phyloP scores from a whole-genome alignment of 2,888 invertebrate species.

The Folsomia candida region DNA sequence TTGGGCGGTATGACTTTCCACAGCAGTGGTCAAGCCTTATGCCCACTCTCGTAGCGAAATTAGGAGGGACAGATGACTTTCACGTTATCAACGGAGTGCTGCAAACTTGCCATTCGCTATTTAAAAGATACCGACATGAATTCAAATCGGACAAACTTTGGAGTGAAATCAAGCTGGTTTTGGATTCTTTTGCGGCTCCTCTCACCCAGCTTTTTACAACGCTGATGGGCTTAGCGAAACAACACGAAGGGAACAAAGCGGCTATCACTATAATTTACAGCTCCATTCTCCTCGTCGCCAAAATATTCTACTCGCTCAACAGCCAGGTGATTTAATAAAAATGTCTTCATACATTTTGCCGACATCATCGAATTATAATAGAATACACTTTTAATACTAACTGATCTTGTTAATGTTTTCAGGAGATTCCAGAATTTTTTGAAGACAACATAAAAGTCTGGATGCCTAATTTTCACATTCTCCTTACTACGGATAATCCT shows the following conservation, averaged over 20 bases:
- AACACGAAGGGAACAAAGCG: constrained; percentile 73
- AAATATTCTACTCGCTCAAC: constrained; percentile 96
- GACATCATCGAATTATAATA: too few relatives aligned
- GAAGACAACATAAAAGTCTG: constrained; percentile 95
- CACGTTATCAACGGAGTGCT: constrained; percentile 91
- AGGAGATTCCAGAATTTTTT: constrained; percentile 96
- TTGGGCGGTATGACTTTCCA: constrained; percentile 96
- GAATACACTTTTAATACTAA: too few relatives aligned
- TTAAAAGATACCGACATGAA: constrained; percentile 92
- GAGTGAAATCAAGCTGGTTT: constrained; percentile 94
- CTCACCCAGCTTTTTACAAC: constrained; percentile 86
- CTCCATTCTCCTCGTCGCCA: constrained; percentile 81
- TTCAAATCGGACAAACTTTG: constrained; percentile 92
- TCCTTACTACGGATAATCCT: constrained; percentile 76
- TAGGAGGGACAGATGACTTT: constrained; percentile 73
- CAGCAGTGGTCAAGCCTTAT: constrained; percentile 92
- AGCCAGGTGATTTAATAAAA: constrained; percentile 67
- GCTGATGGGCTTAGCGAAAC: constrained; percentile 76
- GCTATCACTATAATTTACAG: constrained; percentile 84
- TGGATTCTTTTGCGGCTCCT: constrained; percentile 89
- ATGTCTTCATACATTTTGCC: too few relatives aligned
- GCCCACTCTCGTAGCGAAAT: constrained; percentile 88
- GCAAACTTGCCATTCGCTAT: constrained; percentile 92
- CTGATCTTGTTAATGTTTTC: too few relatives aligned
- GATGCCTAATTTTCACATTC: constrained; percentile 86